Percentiles rank a stretch among this genome's conserved stretches.
phyloP scores from a whole-genome alignment of 2,888 invertebrate species.

The Sarcophaga rosellei region DNA sequence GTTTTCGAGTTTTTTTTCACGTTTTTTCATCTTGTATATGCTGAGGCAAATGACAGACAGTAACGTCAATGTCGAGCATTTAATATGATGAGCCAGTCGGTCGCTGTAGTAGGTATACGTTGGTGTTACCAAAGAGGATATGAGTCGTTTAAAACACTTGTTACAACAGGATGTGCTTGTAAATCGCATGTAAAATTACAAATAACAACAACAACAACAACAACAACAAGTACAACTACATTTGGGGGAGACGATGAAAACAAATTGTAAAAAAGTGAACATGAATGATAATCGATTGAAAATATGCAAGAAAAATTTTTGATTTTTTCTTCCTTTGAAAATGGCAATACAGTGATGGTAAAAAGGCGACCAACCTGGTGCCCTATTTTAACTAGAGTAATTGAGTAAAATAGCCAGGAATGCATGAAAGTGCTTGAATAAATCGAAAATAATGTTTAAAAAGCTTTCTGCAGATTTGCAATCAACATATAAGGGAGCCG shows the following conservation, averaged over 20 bases:
- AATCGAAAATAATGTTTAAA: no score
- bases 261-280: background rate
- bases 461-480: no score
- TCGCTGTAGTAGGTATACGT: background rate
- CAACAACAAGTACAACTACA: background rate
- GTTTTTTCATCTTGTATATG: background rate
- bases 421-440: no score
- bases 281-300: constrained; percentile 37
- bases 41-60: background rate
- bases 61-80: constrained; percentile 14
- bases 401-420: no score
- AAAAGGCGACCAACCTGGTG: no score
- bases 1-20: background rate
- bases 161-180: constrained; percentile 62
- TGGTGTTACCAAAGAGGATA: constrained; percentile 45
- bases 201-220: constrained; percentile 11
- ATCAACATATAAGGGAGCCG: no score
- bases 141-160: constrained; percentile 65
- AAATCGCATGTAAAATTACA: constrained; percentile 42
- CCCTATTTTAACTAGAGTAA: no score
- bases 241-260: background rate
- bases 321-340: no score
- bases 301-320: background rate
- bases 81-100: background rate
- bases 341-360: no score